phyloP scores from a whole-genome alignment of 2,888 invertebrate species.

The Iphiclides podalirius region DNA sequence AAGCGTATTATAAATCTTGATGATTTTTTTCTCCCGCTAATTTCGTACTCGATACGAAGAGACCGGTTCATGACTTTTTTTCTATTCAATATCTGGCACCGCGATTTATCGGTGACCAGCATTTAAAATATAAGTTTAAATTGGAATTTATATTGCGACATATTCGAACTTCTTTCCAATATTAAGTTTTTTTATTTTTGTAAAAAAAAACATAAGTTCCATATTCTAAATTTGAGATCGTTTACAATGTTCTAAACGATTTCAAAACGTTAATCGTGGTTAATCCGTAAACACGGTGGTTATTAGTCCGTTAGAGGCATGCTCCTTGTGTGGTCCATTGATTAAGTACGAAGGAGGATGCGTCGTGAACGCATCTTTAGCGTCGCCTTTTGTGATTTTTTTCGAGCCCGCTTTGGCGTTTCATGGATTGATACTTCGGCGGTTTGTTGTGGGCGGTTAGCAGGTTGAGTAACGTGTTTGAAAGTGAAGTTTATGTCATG shows the following conservation, averaged over 20 bases:
- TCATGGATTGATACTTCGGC: constrained; percentile 34
- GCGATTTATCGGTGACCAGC: constrained; percentile 9
- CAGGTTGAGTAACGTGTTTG: neutral
- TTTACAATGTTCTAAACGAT: constrained; percentile 2
- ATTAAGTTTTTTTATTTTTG: too few relatives aligned
- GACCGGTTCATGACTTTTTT: constrained; percentile 16
- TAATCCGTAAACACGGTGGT: constrained; percentile 31
- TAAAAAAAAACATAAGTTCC: neutral
- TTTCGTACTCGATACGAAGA: constrained; percentile 9
- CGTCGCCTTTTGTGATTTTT: constrained; percentile 30
- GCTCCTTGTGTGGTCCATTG: constrained; percentile 43
- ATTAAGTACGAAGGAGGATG: constrained; percentile 42
- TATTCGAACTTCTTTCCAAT: too few relatives aligned
- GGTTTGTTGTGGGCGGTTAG: constrained; percentile 24
- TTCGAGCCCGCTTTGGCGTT: constrained; percentile 30
- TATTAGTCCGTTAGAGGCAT: constrained; percentile 25
- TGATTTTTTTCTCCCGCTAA: constrained; percentile 14
- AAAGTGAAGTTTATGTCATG: too few relatives aligned
- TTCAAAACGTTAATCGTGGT: constrained; percentile 9
- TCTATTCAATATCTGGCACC: constrained; percentile 5
- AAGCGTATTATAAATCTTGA: constrained; percentile 19
- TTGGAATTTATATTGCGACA: too few relatives aligned
- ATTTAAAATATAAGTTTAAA: neutral
- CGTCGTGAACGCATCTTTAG: constrained; percentile 23
- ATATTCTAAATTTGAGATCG: constrained; percentile 1